These are phyloP conservation scores for Anoncus sp. DNA, from an alignment of 2,888 invertebrate genomes.

Conservation along the genomic window DNA sequence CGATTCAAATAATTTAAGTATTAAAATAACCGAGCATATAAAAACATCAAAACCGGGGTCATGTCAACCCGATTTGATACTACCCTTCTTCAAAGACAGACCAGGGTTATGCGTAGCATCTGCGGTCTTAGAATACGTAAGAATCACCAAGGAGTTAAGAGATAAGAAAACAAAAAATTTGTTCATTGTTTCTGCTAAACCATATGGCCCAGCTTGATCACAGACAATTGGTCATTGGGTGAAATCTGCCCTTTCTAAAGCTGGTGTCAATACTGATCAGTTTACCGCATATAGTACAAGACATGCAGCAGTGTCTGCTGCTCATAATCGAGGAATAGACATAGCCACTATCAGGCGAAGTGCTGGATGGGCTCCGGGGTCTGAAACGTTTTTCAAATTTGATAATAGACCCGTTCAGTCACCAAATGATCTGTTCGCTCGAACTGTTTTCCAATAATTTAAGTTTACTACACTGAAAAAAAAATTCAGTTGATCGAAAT, in stretches of 20 bases:
- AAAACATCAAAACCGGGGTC: slow-evolving; percentile 46
- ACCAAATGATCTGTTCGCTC: slow-evolving; percentile 35
- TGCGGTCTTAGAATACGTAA: slow-evolving; percentile 30
- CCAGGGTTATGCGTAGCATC: slow-evolving; percentile 39
- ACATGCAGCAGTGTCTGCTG: slow-evolving; percentile 9
- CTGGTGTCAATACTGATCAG: slow-evolving; percentile 4
- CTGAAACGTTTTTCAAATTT: slow-evolving; percentile 41
- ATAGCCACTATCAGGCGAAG: slow-evolving; percentile 21
- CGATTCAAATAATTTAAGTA: slow-evolving; percentile 22
- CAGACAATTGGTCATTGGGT: slow-evolving; percentile 51
- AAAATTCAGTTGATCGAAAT: too few relatives aligned
- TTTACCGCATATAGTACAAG: slow-evolving; percentile 5
- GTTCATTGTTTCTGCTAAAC: slow-evolving; percentile 49
- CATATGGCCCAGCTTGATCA: slow-evolving; percentile 32
- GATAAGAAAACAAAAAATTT: slow-evolving; percentile 22
- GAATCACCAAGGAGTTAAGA: slow-evolving; percentile 38
- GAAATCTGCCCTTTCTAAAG: slow-evolving; percentile 19
- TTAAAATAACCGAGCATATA: slow-evolving; percentile 44
- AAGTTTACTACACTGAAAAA: too few relatives aligned
- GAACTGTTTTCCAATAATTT: slow-evolving; percentile 14
- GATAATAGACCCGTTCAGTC: slow-evolving; percentile 49
- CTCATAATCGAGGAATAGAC: slow-evolving; percentile 4
- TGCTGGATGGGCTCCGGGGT: slow-evolving; percentile 45
- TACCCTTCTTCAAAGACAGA: slow-evolving; percentile 44
- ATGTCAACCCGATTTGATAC: slow-evolving; percentile 41